A percentile compares a stretch with the other conserved stretches of the same genome.
Conservation (phyloP, 2,797 vertebrate species). For the Melanotaenia nigrans region DNA sequence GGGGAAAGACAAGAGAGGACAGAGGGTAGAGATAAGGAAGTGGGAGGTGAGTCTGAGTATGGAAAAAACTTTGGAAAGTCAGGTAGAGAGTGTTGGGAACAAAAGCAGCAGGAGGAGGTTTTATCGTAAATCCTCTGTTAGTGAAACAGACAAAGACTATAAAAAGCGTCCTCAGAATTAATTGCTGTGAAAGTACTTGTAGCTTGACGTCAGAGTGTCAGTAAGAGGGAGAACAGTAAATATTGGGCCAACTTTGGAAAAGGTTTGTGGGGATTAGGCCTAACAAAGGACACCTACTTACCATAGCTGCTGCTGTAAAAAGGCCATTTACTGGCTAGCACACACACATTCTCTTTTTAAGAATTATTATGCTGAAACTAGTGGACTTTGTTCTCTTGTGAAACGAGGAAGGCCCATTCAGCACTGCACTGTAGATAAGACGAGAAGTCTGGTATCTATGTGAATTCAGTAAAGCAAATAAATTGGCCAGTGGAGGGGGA, state of each 20-base stretch:
- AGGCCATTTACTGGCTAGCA: conserved; percentile 44
- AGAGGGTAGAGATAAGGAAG: conserved; percentile 48
- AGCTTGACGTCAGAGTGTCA: conserved; percentile 68
- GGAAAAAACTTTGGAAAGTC: conserved; percentile 37
- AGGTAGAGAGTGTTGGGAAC: conserved; percentile 24
- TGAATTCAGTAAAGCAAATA: conserved; percentile 40
- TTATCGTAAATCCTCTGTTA: conserved; percentile 60
- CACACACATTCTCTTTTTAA: conserved; percentile 39
- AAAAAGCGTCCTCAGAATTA: conserved; percentile 53
- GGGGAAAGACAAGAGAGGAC: conserved; percentile 15
- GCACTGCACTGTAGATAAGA: conserved; percentile 53
- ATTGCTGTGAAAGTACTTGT: conserved; percentile 56
- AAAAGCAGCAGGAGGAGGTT: conserved; percentile 24
- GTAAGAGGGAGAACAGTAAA: conserved; percentile 62
- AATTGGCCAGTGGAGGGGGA: no score
- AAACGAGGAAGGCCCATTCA: conserved; percentile 45
- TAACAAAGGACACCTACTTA: conserved; percentile 73
- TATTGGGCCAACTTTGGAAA: conserved; percentile 55
- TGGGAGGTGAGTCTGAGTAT: conserved; percentile 29
- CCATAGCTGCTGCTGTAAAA: conserved; percentile 26
- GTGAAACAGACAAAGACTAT: conserved; percentile 59
- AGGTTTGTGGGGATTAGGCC: conserved; percentile 63
- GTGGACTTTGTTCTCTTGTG: conserved; percentile 58
- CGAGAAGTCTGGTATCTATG: conserved; percentile 32
- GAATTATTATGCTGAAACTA: conserved; percentile 42